A percentile compares a stretch with the other conserved stretches of the same genome.
phyloP scores from a whole-genome alignment of 2,888 invertebrate genomes.

The Hydrotaea diabolus region DNA sequence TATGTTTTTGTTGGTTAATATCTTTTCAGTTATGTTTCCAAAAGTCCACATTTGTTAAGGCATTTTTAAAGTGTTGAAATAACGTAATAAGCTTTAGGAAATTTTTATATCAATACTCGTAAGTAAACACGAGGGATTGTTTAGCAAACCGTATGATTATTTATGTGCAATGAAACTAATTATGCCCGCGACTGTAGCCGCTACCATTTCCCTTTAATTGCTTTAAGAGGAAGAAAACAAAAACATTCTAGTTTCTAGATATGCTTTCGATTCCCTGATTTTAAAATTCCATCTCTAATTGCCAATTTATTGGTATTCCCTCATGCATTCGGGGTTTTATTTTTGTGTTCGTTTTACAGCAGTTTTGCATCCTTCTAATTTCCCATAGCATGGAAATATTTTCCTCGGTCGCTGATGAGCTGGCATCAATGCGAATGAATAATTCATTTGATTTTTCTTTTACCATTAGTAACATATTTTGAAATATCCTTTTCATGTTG shows the following conservation, averaged over 20 bases:
- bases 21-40: too few species aligned
- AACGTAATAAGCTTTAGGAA: too few species aligned
- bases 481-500: slow-evolving; percentile 14
- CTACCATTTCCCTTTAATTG: neutral
- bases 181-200: neutral
- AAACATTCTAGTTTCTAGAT: neutral
- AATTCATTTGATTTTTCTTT: slow-evolving; percentile 60
- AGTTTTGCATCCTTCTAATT: neutral
- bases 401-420: slow-evolving; percentile 47
- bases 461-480: slow-evolving; percentile 3
- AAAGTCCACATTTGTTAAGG: too few species aligned
- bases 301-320: slow-evolving; percentile 9
- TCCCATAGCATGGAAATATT: slow-evolving; percentile 50
- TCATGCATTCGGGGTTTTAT: neutral
- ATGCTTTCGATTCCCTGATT: neutral
- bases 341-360: neutral
- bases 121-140: too few species aligned
- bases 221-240: neutral
- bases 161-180: too few species aligned
- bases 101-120: too few species aligned
- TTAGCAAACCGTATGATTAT: too few species aligned
- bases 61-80: too few species aligned
- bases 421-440: slow-evolving; percentile 55
- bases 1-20: too few species aligned
- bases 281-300: slow-evolving; percentile 26